A percentile compares a stretch with the other conserved stretches of the same genome.
Conservation (phyloP, 1,140 invertebrate species). For the Drosophila pseudoobscura region DNA sequence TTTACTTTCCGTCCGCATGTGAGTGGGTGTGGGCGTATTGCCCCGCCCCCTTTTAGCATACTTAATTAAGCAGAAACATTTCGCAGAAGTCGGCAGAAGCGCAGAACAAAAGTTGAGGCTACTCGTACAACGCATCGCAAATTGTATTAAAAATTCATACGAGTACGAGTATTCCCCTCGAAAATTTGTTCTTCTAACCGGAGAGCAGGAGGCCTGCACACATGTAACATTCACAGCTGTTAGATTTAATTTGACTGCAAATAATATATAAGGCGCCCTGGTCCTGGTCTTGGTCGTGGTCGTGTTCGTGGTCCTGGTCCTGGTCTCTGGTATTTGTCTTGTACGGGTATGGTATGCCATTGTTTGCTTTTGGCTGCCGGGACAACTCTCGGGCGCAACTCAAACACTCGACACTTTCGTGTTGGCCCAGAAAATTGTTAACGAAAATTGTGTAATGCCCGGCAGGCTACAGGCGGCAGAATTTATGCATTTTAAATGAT, state of each 20-base stretch:
- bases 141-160: constrained; percentile 79
- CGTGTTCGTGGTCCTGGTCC: constrained; percentile 4
- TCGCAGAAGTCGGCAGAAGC: constrained; percentile 44
- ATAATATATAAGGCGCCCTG: constrained; percentile 67
- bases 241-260: constrained; percentile 80
- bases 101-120: constrained; percentile 46
- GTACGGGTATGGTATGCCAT: constrained; percentile 21
- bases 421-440: constrained; percentile 70
- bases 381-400: constrained; percentile 53
- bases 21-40: neutral
- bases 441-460: constrained; percentile 66
- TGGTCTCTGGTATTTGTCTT: constrained; percentile 60
- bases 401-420: constrained; percentile 69
- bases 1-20: constrained; percentile 22
- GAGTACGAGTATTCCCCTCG: constrained; percentile 49
- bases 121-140: constrained; percentile 34
- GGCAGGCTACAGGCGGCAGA: constrained; percentile 53
- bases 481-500: constrained; percentile 74
- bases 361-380: constrained; percentile 53
- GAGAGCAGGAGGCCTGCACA: constrained; percentile 29
- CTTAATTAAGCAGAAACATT: constrained; percentile 71
- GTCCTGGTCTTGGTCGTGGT: neutral
- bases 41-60: constrained; percentile 49
- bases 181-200: constrained; percentile 60
- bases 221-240: constrained; percentile 77